Base-by-base conservation (phyloP, 2,888 invertebrate species). In the Chrysopilus asiliformis region DNA sequence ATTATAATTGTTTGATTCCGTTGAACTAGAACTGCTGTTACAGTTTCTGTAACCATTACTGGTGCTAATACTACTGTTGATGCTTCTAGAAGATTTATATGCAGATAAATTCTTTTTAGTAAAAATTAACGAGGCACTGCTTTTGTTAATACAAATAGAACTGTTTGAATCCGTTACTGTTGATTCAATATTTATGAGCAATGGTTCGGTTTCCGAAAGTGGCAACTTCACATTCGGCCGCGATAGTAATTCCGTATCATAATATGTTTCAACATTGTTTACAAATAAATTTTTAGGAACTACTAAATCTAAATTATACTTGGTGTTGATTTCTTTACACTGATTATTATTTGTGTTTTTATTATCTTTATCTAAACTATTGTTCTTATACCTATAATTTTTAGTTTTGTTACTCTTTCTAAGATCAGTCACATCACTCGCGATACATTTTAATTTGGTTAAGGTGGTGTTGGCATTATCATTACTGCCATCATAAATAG, bases 61-160 rank as follows among this genome's bases (percentile, higher is more conserved):
- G 42, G 7, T 8, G 38, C 32, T 18, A 16, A 19, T 38, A 25
- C 5, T 25, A 17, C 12, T 25, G 18, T 18, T 25, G 13, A n/a
- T 17, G 14, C 18, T 19, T 13, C 14, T 34, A 18, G 38, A 38
- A 15, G 35, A 41, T 22, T 40, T 38, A 22, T 26, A 34, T 26
- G 16, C 29, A 32, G 45, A 18, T 38, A 44, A 38, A 32, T 61
- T 59, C 46, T 62, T 62, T 39, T 54, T 54, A 20, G 61, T 61
- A 37, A 60, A 61, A 27, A 62, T 62, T 37, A 62, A 49, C 36
- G 61, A 61, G 30, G 57, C 58, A 45, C 57, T 58, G 38, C 58
- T 61, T 44, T 61, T 61, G 19, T 48, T 56, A 18, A 62, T 46
- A 31, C 56, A 53, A 44, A 60, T 57, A 22, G 60, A 50, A 26